These are phyloP conservation scores for Andrena dorsata DNA, from an alignment of 2,888 invertebrate species.

Conservation along the genomic window DNA sequence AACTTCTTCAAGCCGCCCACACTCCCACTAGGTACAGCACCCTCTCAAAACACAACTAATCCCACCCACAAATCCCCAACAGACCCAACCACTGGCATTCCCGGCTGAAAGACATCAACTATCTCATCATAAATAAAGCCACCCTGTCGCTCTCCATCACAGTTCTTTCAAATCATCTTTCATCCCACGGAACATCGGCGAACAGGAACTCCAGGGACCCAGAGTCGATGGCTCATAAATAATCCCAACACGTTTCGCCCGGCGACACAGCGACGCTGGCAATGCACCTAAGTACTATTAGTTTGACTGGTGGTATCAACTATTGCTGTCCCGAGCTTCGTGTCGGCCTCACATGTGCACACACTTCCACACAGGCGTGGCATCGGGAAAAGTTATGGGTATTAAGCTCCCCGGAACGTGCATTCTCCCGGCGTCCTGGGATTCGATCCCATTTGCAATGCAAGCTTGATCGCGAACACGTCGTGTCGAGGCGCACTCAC, in stretches of 20 bases:
- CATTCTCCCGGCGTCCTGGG: conserved; percentile 17
- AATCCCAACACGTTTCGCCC: conserved; percentile 13
- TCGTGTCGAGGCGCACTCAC: conserved; percentile 14
- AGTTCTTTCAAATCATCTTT: background rate
- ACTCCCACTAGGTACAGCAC: too few species aligned
- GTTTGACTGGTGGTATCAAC: conserved; percentile 31
- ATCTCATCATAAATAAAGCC: background rate
- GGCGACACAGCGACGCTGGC: background rate
- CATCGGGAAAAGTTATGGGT: conserved; percentile 34
- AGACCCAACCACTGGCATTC: background rate
- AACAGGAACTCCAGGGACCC: background rate
- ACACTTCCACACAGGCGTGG: background rate
- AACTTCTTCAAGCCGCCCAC: too few species aligned
- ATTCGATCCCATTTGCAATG: conserved; percentile 50
- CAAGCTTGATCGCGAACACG: conserved; percentile 38
- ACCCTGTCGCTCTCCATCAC: background rate
- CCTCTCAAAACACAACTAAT: too few species aligned
- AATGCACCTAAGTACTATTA: conserved; percentile 18
- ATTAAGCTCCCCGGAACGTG: conserved; percentile 34
- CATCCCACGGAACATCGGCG: background rate
- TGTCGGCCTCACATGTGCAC: background rate
- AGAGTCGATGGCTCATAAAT: conserved; percentile 21
- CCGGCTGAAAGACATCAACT: background rate
- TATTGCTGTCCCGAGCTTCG: conserved; percentile 11
- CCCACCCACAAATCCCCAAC: too few species aligned